Evolutionary conservation across 2,113 vertebrate genomes (phyloP), one percentile per base, ranked within the genome.

Genomic region (Ammospiza caudacuta): DNA sequence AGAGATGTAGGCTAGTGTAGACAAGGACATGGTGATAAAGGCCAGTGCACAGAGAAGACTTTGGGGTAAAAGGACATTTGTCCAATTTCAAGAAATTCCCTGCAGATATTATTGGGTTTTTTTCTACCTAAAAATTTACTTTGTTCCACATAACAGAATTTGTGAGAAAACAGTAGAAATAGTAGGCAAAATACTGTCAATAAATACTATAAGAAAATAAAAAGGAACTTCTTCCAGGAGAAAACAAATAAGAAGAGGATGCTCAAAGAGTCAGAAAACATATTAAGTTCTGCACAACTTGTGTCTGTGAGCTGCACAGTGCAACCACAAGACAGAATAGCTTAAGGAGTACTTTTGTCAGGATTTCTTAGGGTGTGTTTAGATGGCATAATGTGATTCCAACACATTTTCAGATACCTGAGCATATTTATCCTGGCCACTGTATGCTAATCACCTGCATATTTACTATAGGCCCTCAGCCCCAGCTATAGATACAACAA

Each of bases 361-460:
- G 44, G 41, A 89, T 90, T 44, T 93, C 47, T 68, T 78, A 52
- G 33, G 52, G 39, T 88, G 83, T 95, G 72, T 77, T 92, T 82
- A 92, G 59, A 88, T 80, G 74, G 54, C 46, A 73, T 87, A 54
- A 55, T 59, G 64, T 46, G 51, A 86, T 90, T 90, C 79, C 51
- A 59, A 72, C 33, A 73, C 43, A 77, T 86, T 94, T 80, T 96
- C 46, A 92, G 86, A 92, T 88, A 39, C 88, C 59, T 95, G 83
- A 92, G 35, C 29, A 44, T 81, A 94, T 87, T 92, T 87, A 76
- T 85, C 49, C 41, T 54, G 47, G 70, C 58, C 43, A 62, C 55
- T 70, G 3, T 67, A 77, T 74, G 59, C 37, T 77, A 77, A 88
- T 90, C 55, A 83, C 12, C 51, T 74, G 6, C 13, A 22, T 39